Conservation (phyloP, 2,888 invertebrate species). For the Asteroscopus sphinx region DNA sequence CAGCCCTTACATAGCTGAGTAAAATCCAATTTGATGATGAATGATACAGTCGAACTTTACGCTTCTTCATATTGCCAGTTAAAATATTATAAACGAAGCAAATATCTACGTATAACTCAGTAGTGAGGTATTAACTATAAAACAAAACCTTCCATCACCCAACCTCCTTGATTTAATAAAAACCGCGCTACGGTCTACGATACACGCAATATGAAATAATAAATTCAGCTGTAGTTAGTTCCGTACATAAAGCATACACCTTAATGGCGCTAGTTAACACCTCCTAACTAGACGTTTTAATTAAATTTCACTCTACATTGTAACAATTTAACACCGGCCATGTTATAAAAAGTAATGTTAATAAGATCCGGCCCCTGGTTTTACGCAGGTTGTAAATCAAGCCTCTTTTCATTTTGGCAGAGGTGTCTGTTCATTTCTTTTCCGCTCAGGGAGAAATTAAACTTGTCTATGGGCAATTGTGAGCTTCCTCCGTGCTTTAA, state of each 20-base stretch:
- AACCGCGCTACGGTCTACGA: background rate
- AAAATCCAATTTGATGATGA: too few relatives aligned
- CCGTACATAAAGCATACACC: conserved; percentile 67
- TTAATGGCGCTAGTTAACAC: conserved; percentile 83
- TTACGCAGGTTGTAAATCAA: conserved; percentile 86
- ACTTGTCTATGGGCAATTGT: conserved; percentile 82
- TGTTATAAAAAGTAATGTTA: conserved; percentile 89
- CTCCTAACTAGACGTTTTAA: conserved; percentile 83
- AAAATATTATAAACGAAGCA: too few relatives aligned
- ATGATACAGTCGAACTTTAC: too few relatives aligned
- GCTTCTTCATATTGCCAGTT: too few relatives aligned
- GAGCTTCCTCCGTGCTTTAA: conserved; percentile 65
- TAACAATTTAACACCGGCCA: conserved; percentile 83
- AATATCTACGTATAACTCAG: background rate
- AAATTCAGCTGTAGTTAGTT: conserved; percentile 60
- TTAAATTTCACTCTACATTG: conserved; percentile 86
- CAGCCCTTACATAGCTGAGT: too few relatives aligned
- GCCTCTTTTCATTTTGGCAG: conserved; percentile 84
- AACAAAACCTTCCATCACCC: conserved; percentile 2
- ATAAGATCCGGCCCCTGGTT: conserved; percentile 83
- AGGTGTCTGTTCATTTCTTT: conserved; percentile 87
- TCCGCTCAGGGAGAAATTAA: conserved; percentile 79
- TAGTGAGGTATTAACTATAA: too few relatives aligned
- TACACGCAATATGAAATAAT: conserved; percentile 34
- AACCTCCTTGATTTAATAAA: conserved; percentile 11